Percentiles rank a stretch among this genome's conserved stretches.
These are phyloP conservation scores for Lepidocolaptes lacrymiger DNA, from an alignment of 2,797 vertebrate species.

Conservation along the genomic window DNA sequence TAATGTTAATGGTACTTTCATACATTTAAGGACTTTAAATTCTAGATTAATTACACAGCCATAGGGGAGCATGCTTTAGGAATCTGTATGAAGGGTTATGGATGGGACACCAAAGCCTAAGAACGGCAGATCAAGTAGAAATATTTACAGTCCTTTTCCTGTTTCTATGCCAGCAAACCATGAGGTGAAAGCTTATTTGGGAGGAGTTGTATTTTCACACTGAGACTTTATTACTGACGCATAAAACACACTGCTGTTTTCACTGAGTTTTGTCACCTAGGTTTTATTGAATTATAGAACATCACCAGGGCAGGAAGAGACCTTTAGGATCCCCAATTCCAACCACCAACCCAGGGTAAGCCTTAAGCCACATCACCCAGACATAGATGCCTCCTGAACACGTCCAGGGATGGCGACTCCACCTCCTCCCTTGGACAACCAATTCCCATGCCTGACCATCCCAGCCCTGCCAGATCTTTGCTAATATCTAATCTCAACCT, in stretches of 20 bases:
- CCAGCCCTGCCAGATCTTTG: not conserved
- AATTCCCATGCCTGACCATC: too few relatives aligned
- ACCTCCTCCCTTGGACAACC: not conserved
- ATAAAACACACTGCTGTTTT: not conserved
- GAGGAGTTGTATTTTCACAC: fast-evolving
- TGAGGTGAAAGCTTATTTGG: fast-evolving
- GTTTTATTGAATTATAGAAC: not conserved
- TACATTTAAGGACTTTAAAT: not conserved
- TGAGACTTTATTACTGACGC: not conserved
- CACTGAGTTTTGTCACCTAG: not conserved
- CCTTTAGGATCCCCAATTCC: not conserved
- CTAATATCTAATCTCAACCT: not conserved
- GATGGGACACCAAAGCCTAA: fast-evolving
- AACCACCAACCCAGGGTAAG: not conserved
- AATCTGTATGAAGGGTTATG: fast-evolving
- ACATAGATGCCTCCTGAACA: not conserved
- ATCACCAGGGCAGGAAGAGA: not conserved
- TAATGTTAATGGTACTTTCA: not conserved
- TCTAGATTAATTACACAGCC: not conserved
- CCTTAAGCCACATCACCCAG: not conserved
- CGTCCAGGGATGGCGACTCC: not conserved
- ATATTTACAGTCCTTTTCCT: not conserved
- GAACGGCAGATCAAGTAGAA: not conserved
- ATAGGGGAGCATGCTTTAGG: fast-evolving
- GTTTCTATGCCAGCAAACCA: fast-evolving